Base-by-base conservation (phyloP, 2,888 invertebrate species). In the Nephrotoma flavescens region DNA sequence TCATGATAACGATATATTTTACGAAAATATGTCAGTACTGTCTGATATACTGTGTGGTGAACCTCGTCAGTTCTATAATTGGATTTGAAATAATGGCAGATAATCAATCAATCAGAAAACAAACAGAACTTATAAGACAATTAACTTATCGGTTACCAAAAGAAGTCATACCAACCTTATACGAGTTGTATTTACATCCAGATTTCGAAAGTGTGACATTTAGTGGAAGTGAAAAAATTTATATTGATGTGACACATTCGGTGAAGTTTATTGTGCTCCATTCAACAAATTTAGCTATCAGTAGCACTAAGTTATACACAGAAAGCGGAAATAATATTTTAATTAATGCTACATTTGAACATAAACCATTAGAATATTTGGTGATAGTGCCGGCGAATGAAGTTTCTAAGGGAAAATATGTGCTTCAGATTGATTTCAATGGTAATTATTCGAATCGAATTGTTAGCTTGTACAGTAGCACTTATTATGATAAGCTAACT, bases 401-500 rank as follows among this genome's bases (percentile, higher is more conserved):
- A 0, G 88, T 92, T 41, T 89, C 89, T 42, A 88, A 87, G 31
- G 92, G 92, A 71, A 91, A 91, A 87, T 94, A 94, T 89, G 91
- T 91, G 11, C 90, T 96, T 52, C 89, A 91, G 86, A 92, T 96
- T 87, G 92, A 94, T 86, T 97, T 95, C 89, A 92, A 92, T 88
- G 96, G 96, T 0, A 94, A 93, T 87, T 92, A 96, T 88, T 94
- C 93, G n/a, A 93, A 94, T 88, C 93, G 94, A 86, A 95, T 96
- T 90, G 94, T 96, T 86, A 96, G 97, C 7, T 93, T 96, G 88
- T 96, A 96, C 91, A 93, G 94, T 88, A 96, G 96, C 87, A 93
- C 93, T 6, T 95, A 96, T 88, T 88, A 89, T 87, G 90, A 91
- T 88, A 89, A 88, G 86, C 88, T 88, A 83, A 89, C 88, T 0